Conservation (phyloP, 2,888 invertebrate genomes). For the Chloromyia formosa region DNA sequence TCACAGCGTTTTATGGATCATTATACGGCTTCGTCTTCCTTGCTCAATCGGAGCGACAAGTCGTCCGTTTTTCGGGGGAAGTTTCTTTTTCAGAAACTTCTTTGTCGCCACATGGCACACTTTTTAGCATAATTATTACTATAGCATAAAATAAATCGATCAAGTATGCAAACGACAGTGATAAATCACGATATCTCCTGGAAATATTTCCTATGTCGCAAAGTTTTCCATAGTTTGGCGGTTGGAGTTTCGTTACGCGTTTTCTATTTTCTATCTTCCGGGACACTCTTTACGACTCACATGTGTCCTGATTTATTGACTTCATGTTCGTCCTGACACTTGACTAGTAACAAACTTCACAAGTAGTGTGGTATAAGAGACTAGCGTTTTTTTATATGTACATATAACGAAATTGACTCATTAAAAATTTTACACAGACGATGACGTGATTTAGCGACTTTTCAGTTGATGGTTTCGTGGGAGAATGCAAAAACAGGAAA, state of each 20-base stretch:
- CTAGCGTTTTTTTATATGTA: no score
- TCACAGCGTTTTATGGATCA: constrained; percentile 13
- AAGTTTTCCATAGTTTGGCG: background rate
- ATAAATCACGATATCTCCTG: constrained; percentile 34
- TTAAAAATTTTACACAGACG: background rate
- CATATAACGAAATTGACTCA: background rate
- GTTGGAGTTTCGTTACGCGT: background rate
- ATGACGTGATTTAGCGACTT: constrained; percentile 7
- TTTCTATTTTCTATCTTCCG: constrained; percentile 4
- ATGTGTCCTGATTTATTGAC: constrained; percentile 20
- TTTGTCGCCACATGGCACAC: constrained; percentile 10
- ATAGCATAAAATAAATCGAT: constrained; percentile 33
- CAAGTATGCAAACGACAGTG: constrained; percentile 32
- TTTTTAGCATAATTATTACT: constrained; percentile 35
- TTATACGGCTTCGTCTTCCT: constrained; percentile 22
- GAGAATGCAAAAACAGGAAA: background rate
- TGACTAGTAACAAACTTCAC: background rate
- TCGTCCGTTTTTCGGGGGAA: background rate
- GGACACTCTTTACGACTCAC: background rate
- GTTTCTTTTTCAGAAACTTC: background rate
- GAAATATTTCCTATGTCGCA: background rate
- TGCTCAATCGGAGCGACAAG: background rate
- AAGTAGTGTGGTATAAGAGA: background rate
- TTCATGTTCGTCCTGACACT: constrained; percentile 14
- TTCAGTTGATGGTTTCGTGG: background rate